A percentile compares a stretch with the other conserved stretches of the same genome.
phyloP scores from a whole-genome alignment of 2,113 vertebrate species.

The Antechinus flavipes region DNA sequence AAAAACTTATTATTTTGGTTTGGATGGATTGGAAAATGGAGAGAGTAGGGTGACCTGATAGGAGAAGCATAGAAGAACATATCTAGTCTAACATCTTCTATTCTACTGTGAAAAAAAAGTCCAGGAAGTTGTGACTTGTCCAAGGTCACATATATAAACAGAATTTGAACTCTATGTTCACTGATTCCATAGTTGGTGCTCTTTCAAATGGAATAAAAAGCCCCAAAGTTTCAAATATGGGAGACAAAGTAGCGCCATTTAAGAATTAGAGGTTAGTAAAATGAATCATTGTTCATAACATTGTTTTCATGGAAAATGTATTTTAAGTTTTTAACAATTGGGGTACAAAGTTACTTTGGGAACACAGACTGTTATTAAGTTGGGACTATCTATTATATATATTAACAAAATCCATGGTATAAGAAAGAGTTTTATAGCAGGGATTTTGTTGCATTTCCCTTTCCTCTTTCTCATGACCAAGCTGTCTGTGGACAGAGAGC shows the following conservation, averaged over 20 bases:
- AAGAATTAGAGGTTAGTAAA: not conserved
- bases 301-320: not conserved
- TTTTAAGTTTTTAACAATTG: not conserved
- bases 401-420: not conserved
- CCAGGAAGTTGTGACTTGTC: not conserved
- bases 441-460: conserved; percentile 1
- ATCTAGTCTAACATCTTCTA: not conserved
- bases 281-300: not conserved
- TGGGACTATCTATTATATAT: not conserved
- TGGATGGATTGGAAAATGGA: not conserved
- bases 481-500: conserved; percentile 1
- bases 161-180: not conserved
- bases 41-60: not conserved
- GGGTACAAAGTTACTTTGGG: not conserved
- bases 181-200: not conserved
- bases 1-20: not conserved
- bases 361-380: not conserved
- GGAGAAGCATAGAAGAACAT: not conserved
- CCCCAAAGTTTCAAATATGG: not conserved
- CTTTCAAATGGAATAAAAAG: not conserved
- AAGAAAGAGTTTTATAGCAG: not conserved
- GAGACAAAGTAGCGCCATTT: not conserved
- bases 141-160: not conserved
- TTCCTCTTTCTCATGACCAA: not conserved
- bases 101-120: not conserved